Percentiles rank a stretch among this genome's conserved stretches.
phyloP scores from a whole-genome alignment of 2,888 invertebrate genomes.

The Nomada flava region DNA sequence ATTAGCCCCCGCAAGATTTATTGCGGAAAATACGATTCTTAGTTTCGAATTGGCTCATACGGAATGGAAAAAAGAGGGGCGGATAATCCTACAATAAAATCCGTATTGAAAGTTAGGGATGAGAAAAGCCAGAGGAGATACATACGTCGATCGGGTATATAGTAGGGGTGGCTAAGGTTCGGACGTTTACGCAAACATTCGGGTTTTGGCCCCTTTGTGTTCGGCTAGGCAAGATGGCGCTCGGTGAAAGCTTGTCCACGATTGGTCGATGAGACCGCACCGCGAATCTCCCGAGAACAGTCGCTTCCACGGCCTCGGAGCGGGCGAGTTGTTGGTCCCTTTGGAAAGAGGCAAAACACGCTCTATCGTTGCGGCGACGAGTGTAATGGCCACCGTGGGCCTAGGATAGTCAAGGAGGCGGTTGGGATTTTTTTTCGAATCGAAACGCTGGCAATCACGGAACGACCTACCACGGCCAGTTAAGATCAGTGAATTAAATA shows the following conservation, averaged over 20 bases:
- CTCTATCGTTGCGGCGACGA: conserved; percentile 66
- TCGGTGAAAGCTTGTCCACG: conserved; percentile 68
- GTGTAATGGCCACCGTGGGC: conserved; percentile 71
- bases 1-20: neutral
- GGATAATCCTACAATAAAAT: conserved; percentile 66
- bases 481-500: conserved; percentile 41
- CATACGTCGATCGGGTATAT: conserved; percentile 59
- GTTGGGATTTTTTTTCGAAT: conserved; percentile 23
- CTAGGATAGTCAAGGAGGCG: conserved; percentile 55
- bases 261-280: conserved; percentile 75
- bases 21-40: conserved; percentile 3
- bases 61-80: conserved; percentile 22
- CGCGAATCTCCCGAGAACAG: conserved; percentile 75
- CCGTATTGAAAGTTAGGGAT: conserved; percentile 69
- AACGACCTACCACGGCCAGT: conserved; percentile 32
- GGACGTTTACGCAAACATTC: conserved; percentile 70
- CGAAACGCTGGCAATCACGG: conserved; percentile 19
- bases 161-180: conserved; percentile 62
- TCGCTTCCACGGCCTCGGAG: conserved; percentile 71
- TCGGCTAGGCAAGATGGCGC: conserved; percentile 76
- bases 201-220: conserved; percentile 70
- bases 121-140: conserved; percentile 65
- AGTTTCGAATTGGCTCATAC: conserved; percentile 28
- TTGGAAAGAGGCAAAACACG: conserved; percentile 65
- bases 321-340: conserved; percentile 66